These are phyloP conservation scores for Eurosta solidaginis DNA, from an alignment of 1,140 invertebrate species.

Conservation along the genomic window DNA sequence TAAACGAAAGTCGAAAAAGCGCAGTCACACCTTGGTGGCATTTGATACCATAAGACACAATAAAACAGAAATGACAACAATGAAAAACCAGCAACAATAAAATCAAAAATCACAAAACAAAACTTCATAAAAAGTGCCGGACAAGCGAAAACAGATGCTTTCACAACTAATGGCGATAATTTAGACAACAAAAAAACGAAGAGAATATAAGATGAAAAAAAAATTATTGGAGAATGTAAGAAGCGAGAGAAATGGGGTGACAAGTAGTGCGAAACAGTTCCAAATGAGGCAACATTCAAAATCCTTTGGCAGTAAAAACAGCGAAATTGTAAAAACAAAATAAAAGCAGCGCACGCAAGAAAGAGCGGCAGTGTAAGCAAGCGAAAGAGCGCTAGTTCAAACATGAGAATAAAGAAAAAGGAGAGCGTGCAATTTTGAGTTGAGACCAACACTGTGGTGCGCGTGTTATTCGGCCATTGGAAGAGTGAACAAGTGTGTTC, in stretches of 20 bases:
- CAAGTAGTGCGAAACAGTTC: too few relatives aligned
- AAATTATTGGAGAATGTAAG: not conserved
- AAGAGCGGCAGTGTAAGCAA: not conserved
- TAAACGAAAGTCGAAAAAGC: not conserved
- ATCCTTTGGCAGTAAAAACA: too few relatives aligned
- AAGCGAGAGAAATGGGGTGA: not conserved
- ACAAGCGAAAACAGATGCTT: constrained; percentile 11
- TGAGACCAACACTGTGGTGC: not conserved
- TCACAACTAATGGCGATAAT: not conserved
- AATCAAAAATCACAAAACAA: constrained; percentile 47
- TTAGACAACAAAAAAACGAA: not conserved
- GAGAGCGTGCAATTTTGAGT: not conserved
- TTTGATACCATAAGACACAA: not conserved
- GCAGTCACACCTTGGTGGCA: not conserved
- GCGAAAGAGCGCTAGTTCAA: not conserved
- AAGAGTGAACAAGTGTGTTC: not conserved
- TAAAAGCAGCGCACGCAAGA: too few relatives aligned
- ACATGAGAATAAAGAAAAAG: not conserved
- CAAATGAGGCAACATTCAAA: too few relatives aligned
- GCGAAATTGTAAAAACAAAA: too few relatives aligned
- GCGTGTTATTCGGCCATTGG: too few relatives aligned
- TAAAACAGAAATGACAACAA: not conserved
- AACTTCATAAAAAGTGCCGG: constrained; percentile 48
- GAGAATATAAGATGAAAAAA: not conserved
- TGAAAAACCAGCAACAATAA: not conserved